Conservation (phyloP, 2,113 vertebrate species). For the Esox niger region DNA sequence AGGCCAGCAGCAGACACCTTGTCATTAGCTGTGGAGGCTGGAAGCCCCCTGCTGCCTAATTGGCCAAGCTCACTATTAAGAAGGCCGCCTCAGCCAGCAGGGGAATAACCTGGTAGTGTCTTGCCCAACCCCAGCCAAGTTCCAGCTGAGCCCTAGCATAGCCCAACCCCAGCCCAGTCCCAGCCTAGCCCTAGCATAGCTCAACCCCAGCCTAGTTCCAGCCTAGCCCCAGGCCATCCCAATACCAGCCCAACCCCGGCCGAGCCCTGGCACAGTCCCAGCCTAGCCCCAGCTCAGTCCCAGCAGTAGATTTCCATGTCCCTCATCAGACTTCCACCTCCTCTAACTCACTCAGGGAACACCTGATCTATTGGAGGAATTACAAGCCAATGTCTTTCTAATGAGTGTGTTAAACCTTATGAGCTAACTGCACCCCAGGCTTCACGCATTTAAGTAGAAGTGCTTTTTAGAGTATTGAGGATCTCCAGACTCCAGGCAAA, state of each 20-base stretch:
- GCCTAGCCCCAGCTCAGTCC: conserved; percentile 41
- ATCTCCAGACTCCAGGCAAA: conserved; percentile 28
- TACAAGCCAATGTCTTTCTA: conserved; percentile 61
- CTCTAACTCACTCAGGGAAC: conserved; percentile 34
- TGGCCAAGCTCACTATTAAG: conserved; percentile 64
- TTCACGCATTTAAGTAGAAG: conserved; percentile 39
- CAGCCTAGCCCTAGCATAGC: conserved; percentile 45
- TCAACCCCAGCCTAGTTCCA: conserved; percentile 33
- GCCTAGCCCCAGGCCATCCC: no score
- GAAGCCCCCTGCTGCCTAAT: conserved; percentile 70
- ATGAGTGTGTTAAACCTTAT: conserved; percentile 60
- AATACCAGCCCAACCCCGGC: no score
- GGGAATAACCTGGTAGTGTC: conserved; percentile 43
- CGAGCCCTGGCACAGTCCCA: no score
- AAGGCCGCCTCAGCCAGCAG: conserved; percentile 55
- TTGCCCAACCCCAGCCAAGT: conserved; percentile 28
- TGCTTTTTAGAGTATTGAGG: conserved; percentile 22
- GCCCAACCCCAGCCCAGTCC: conserved; percentile 27
- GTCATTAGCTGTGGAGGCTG: conserved; percentile 64
- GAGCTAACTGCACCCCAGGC: conserved; percentile 49
- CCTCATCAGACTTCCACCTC: conserved; percentile 8
- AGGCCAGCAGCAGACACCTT: conserved; percentile 58
- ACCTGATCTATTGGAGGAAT: conserved; percentile 63
- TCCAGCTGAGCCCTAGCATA: conserved; percentile 43
- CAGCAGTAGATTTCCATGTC: conserved; percentile 31